A percentile compares a stretch with the other conserved stretches of the same genome.
phyloP scores from a whole-genome alignment of 2,113 vertebrate genomes.

The Cyanoliseus patagonus region DNA sequence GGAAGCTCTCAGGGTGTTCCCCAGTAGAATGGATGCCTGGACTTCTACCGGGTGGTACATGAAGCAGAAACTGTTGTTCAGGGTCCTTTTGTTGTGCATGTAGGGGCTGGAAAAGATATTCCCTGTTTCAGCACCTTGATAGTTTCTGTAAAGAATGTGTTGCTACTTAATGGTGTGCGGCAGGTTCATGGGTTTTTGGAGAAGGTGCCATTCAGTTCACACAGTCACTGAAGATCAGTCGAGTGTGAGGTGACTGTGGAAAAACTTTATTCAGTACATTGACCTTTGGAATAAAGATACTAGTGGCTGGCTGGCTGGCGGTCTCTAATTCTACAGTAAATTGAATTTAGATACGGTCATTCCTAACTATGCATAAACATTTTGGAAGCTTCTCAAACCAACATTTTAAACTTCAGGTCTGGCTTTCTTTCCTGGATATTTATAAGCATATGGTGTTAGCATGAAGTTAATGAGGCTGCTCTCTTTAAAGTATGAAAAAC shows the following conservation, averaged over 20 bases:
- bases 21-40: not conserved
- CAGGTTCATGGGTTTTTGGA: not conserved
- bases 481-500: not conserved
- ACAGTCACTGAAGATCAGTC: not conserved
- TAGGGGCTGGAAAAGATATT: not conserved
- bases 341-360: not conserved
- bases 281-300: not conserved
- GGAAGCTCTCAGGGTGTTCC: not conserved
- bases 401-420: not conserved
- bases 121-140: not conserved
- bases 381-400: not conserved
- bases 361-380: not conserved
- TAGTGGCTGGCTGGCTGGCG: not conserved
- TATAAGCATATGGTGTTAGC: not conserved
- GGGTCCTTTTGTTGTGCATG: not conserved
- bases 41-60: rapidly evolving
- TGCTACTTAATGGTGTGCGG: not conserved
- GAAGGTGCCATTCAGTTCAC: not conserved
- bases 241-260: not conserved
- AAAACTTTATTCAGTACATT: not conserved
- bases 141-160: not conserved
- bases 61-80: not conserved
- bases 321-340: not conserved
- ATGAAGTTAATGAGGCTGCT: not conserved
- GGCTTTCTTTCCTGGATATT: not conserved